Conservation (phyloP, 2,113 vertebrate genomes). For the Bubo bubo region DNA sequence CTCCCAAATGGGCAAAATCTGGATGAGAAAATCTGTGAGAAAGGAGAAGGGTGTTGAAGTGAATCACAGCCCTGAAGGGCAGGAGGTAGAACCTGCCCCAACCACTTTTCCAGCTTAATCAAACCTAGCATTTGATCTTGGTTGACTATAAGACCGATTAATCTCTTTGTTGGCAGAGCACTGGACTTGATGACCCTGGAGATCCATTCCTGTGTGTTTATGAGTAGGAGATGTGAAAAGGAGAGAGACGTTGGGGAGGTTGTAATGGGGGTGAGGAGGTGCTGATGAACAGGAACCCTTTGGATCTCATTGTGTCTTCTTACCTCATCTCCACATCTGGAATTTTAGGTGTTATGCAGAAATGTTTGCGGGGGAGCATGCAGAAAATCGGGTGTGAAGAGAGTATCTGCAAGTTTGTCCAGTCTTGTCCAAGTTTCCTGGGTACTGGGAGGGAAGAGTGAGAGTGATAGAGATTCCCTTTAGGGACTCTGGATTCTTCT, state of each 20-base stretch:
- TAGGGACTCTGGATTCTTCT: not conserved
- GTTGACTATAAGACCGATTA: not conserved
- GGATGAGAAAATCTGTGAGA: not conserved
- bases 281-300: not conserved
- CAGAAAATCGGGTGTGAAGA: not conserved
- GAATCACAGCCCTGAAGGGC: not conserved
- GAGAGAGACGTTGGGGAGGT: not conserved
- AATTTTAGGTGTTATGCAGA: not conserved
- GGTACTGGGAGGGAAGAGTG: not conserved
- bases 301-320: not conserved
- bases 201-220: not conserved
- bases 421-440: not conserved
- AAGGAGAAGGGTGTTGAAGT: not conserved
- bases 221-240: not conserved
- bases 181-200: slow-evolving; percentile 35
- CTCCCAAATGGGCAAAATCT: not conserved
- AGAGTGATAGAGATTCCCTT: not conserved
- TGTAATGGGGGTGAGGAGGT: not conserved
- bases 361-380: not conserved
- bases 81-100: slow-evolving; percentile 1
- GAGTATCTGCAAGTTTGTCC: not conserved
- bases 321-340: not conserved
- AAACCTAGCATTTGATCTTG: slow-evolving; percentile 3
- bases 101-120: not conserved
- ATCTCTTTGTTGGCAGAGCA: not conserved